Evolutionary conservation across 2,888 invertebrate species (phyloP), one percentile per base, ranked within the genome.

Genomic region (Cheilosia impressa): DNA sequence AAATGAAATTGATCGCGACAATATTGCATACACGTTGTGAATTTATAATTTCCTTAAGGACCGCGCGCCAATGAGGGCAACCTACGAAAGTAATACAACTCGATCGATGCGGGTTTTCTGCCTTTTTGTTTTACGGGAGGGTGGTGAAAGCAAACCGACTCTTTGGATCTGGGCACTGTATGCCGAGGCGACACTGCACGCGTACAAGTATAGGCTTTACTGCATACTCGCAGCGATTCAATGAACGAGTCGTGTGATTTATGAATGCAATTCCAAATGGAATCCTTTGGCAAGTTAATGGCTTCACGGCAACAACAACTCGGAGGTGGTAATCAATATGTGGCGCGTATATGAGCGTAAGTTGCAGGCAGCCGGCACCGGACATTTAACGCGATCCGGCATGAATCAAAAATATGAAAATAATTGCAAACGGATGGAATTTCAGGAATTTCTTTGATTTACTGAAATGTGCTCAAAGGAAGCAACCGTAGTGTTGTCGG

Each of bases 1-100:
- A 53, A 85, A 76, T 76, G 85, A 85, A 85, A 85, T 85, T 85
- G 85, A 85, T 85, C 85, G 85, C 85, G 85, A 85, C 85, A 85
- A 85, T 85, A 85, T 85, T 81, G 81, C 81, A 85, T 85, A 85
- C 85, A 85, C 85, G 85, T 81, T 81, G 72, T 81, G 85, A 85
- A 85, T 85, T 85, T 85, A 85, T 85, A 85, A 85, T 81, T 77
- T 85, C 62, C 55, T 85, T 62, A 68, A 85, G 85, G 72, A 85
- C 55, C 72, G 81, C 72, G 81, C 71, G 85, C 85, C 85, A 76
- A 85, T 81, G 76, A 77, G 81, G 72, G 24, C 68, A 77, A 66
- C 50, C 69, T 38, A 53, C 69, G 31, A 27, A 24, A 58, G 71
- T 55, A 77, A 65, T 45, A 53, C 65, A 58, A 63, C 57, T 60